Evolutionary conservation across 2,888 invertebrate species (phyloP).

Genomic region (Brachypalpus laphriformis): DNA sequence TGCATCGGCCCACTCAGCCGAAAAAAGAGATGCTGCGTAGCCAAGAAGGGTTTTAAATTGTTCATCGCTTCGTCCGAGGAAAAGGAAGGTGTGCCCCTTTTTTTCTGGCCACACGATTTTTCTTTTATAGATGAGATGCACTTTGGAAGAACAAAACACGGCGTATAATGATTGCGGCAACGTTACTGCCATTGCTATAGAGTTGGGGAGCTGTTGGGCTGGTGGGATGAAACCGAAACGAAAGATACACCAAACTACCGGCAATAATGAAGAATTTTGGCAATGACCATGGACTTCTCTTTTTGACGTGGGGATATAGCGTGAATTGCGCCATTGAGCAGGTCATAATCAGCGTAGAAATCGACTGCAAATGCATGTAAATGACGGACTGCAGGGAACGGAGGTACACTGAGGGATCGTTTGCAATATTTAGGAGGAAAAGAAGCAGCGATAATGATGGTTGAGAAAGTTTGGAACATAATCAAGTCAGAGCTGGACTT

Average conservation of each 20-base stretch:
- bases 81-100: conserved; percentile 12
- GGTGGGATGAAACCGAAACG: neutral
- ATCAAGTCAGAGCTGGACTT: neutral
- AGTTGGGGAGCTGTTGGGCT: neutral
- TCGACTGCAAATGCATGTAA: conserved; percentile 12
- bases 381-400: conserved; percentile 3
- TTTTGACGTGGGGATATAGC: conserved; percentile 3
- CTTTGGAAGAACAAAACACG: conserved; percentile 61
- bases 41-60: conserved; percentile 42
- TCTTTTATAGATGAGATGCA: conserved; percentile 73
- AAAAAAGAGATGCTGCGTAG: conserved; percentile 41
- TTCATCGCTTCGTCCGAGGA: conserved; percentile 22
- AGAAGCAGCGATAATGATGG: neutral
- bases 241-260: neutral
- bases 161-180: conserved; percentile 48
- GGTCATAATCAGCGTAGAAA: conserved; percentile 41
- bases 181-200: conserved; percentile 37
- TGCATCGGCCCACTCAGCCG: conserved; percentile 65
- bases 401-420: conserved; percentile 6
- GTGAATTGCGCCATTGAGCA: conserved; percentile 41
- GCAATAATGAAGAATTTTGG: conserved; percentile 17
- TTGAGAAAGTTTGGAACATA: neutral
- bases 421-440: neutral
- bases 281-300: conserved; percentile 14
- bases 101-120: conserved; percentile 58